Conservation (phyloP, 2,113 vertebrate species). For the Oncorhynchus kisutch region DNA sequence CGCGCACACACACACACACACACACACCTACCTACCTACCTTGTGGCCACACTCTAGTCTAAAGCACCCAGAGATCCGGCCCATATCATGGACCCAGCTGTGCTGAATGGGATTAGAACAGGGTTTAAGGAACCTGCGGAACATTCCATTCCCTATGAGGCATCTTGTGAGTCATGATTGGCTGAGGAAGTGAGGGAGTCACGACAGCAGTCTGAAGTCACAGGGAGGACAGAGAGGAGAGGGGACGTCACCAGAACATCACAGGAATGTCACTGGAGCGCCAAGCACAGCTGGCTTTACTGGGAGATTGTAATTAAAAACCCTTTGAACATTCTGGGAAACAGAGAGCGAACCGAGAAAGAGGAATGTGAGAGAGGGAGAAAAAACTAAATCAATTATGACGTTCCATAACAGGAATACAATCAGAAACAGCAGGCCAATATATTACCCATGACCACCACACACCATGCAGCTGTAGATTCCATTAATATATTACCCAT, state of each 20-base stretch:
- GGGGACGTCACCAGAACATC: no score
- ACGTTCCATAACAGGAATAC: constrained; percentile 73
- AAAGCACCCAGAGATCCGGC: not conserved
- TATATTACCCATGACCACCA: constrained; percentile 77
- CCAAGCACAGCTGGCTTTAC: not conserved
- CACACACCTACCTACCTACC: not conserved
- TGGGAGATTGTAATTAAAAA: not conserved
- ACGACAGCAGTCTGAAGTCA: not conserved
- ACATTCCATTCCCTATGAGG: constrained; percentile 59
- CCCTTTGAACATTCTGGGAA: constrained; percentile 16
- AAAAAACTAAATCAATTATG: constrained; percentile 77
- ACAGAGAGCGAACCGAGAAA: constrained; percentile 4
- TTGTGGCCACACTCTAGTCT: not conserved
- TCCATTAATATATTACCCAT: constrained; percentile 18
- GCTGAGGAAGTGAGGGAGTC: constrained; percentile 45
- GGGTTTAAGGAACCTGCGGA: constrained; percentile 60
- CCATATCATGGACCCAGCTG: not conserved
- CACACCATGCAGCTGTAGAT: constrained; percentile 72
- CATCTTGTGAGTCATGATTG: constrained; percentile 56
- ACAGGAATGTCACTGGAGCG: not conserved
- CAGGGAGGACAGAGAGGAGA: not conserved
- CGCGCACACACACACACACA: not conserved
- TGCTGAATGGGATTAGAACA: not conserved
- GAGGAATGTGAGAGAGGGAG: constrained; percentile 48
- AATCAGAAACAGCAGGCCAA: constrained; percentile 75